Conservation (phyloP, 1,140 invertebrate genomes). For the Dendrolimus punctatus region DNA sequence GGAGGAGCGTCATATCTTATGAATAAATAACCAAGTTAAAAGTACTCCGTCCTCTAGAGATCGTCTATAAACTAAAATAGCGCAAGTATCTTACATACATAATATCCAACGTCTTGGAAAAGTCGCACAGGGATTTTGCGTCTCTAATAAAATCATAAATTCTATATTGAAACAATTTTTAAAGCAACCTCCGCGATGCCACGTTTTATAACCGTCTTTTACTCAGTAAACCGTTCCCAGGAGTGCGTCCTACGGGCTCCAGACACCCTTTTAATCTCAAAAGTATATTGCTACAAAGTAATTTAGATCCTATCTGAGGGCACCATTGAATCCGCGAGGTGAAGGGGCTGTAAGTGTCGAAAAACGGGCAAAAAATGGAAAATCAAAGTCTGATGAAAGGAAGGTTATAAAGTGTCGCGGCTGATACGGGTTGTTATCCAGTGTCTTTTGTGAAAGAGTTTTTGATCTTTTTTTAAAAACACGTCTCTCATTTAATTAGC, state of each 20-base stretch:
- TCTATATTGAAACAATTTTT: no score
- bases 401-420: not conserved
- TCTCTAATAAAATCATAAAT: no score
- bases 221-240: constrained; percentile 18
- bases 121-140: no score
- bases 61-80: no score
- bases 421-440: no score
- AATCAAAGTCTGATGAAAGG: constrained; percentile 22
- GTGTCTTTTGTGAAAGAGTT: no score
- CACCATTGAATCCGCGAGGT: constrained; percentile 35
- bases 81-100: no score
- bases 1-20: no score
- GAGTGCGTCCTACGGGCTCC: constrained; percentile 35
- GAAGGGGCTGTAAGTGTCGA: constrained; percentile 32
- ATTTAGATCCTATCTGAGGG: constrained; percentile 59
- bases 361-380: constrained; percentile 25
- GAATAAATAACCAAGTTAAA: no score
- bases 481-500: not conserved
- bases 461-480: no score
- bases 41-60: no score
- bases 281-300: constrained; percentile 57
- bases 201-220: constrained; percentile 5
- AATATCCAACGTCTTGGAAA: no score
- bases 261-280: constrained; percentile 63
- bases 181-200: constrained; percentile 1